Percentiles rank a stretch among this genome's conserved stretches.
Evolutionary conservation across 2,113 vertebrate species (phyloP).

Genomic region (Lipophrys pholis): DNA sequence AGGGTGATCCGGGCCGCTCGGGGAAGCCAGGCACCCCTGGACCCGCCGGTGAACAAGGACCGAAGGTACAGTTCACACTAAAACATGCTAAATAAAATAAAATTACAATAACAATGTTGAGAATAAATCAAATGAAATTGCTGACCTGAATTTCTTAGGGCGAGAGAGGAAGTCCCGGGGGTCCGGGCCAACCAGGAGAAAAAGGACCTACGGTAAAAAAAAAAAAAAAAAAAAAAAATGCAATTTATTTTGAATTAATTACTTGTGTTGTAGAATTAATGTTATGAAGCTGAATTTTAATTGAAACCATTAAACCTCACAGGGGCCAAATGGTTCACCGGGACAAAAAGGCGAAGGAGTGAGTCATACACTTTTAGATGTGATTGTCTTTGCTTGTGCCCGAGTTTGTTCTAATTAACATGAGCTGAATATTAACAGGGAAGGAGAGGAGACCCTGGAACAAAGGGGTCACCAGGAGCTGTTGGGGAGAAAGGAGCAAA

Average conservation of each 20-base stretch:
- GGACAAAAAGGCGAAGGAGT: conserved; percentile 68
- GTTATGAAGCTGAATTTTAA: background rate
- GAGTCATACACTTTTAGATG: conserved; percentile 26
- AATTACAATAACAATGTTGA: background rate
- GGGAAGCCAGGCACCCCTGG: conserved; percentile 67
- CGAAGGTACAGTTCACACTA: conserved; percentile 56
- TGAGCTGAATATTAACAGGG: conserved; percentile 57
- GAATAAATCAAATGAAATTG: background rate
- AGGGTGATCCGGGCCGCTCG: conserved; percentile 66
- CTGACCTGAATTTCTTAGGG: conserved; percentile 50
- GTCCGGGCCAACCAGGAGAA: conserved; percentile 61
- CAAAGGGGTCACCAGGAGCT: conserved; percentile 50
- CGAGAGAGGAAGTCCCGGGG: conserved; percentile 69
- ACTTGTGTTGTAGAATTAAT: background rate
- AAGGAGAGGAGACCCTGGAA: conserved; percentile 58
- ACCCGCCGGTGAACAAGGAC: conserved; percentile 41
- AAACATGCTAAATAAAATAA: background rate
- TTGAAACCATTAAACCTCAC: conserved; percentile 24
- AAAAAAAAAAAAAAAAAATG: too few relatives aligned
- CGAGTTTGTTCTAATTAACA: background rate
- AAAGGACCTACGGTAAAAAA: conserved; percentile 50
- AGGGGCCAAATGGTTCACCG: conserved; percentile 57
- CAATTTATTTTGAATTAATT: background rate
- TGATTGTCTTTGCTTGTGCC: background rate
- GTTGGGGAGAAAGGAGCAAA: conserved; percentile 55